These are phyloP conservation scores for Caenorhabditis inopinata DNA, from an alignment of 1,140 invertebrate genomes.

Conservation along the genomic window DNA sequence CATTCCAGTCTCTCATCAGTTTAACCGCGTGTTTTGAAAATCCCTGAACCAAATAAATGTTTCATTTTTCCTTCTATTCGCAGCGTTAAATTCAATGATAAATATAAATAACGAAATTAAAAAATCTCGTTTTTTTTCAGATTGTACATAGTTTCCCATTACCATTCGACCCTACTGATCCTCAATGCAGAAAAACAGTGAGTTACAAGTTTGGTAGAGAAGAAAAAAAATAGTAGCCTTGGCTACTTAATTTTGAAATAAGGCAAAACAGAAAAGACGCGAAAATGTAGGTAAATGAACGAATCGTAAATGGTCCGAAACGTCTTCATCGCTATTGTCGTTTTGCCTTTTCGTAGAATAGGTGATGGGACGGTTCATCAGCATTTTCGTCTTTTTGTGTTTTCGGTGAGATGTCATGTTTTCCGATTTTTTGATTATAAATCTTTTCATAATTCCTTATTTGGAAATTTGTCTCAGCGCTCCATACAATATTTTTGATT, in stretches of 20 bases:
- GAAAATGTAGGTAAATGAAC: conserved; percentile 32
- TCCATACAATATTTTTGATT: no score
- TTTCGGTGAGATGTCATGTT: no score
- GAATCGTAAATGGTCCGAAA: conserved; percentile 14
- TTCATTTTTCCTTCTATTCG: neutral
- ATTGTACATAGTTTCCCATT: neutral
- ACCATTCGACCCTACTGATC: neutral
- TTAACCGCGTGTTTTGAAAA: neutral
- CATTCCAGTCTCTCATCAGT: neutral
- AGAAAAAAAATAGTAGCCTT: neutral
- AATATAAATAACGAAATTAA: no score
- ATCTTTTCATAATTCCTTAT: no score
- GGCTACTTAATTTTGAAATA: neutral
- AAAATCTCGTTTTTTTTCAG: neutral
- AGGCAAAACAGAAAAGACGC: neutral
- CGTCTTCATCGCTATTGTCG: conserved; percentile 23
- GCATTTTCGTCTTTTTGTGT: conserved; percentile 1
- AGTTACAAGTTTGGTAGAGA: neutral
- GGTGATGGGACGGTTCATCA: neutral
- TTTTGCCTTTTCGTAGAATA: neutral
- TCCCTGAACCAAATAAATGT: neutral
- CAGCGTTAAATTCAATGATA: no score
- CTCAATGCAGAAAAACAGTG: neutral
- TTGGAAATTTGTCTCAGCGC: no score
- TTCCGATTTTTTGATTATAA: no score